These are phyloP conservation scores for Rhodinocichla rosea DNA, from an alignment of 2,113 vertebrate genomes.

Conservation along the genomic window DNA sequence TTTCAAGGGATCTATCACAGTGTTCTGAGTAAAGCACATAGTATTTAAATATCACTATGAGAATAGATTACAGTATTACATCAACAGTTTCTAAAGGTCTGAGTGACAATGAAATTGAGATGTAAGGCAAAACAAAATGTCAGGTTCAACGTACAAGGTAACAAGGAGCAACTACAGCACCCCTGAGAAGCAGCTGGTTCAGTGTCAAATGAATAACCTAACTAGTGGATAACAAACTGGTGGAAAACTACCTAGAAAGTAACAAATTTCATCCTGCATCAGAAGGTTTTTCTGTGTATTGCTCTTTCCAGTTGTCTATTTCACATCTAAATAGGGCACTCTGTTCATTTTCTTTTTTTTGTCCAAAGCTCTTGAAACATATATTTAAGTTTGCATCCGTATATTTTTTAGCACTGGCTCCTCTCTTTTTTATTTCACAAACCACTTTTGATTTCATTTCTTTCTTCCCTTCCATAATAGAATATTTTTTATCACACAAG, in stretches of 20 bases:
- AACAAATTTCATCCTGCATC: not conserved
- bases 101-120: conserved; percentile 37
- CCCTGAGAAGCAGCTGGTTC: not conserved
- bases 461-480: accelerated
- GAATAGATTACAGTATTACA: conserved; percentile 1
- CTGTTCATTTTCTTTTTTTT: not conserved
- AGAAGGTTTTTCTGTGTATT: not conserved
- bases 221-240: not conserved
- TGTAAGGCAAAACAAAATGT: conserved; percentile 49
- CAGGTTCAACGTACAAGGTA: not conserved
- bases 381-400: not conserved
- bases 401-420: not conserved
- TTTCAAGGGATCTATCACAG: not conserved
- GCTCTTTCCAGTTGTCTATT: not conserved
- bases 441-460: not conserved
- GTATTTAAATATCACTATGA: conserved; percentile 14
- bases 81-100: conserved; percentile 49
- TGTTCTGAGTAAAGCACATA: not conserved
- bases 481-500: not conserved
- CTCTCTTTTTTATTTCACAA: not conserved
- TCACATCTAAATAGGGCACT: not conserved
- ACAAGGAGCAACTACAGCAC: not conserved
- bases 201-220: not conserved
- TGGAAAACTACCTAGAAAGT: not conserved
- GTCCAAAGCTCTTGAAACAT: not conserved